Conservation (phyloP, 2,113 vertebrate species). For the Potamarius usumacintae region DNA sequence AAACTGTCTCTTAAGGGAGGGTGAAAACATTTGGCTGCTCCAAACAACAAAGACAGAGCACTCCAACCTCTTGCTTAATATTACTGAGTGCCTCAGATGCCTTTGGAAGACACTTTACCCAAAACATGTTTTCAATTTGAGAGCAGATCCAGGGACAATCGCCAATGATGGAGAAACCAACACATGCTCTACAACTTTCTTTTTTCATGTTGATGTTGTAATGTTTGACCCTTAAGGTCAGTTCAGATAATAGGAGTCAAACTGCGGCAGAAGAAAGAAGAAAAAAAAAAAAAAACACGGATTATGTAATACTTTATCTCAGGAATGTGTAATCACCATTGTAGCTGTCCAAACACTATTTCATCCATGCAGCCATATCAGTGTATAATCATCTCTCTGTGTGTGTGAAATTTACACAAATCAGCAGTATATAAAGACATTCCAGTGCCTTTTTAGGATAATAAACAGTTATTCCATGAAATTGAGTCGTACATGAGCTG, state of each 20-base stretch:
- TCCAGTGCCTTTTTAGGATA: neutral
- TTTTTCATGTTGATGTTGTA: slow-evolving; percentile 1
- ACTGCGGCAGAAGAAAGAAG: neutral
- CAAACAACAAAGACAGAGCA: slow-evolving; percentile 37
- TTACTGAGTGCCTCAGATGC: slow-evolving; percentile 65
- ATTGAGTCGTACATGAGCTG: no score
- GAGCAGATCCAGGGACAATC: slow-evolving; percentile 59
- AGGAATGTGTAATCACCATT: neutral
- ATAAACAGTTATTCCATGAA: no score
- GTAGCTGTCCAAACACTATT: neutral
- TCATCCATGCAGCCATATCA: neutral
- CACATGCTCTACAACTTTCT: neutral
- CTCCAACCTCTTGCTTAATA: slow-evolving; percentile 51
- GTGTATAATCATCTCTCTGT: neutral
- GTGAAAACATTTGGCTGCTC: slow-evolving; percentile 27
- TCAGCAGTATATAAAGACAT: neutral
- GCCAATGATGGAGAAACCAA: slow-evolving; percentile 26
- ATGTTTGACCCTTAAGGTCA: neutral
- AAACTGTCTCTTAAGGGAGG: slow-evolving; percentile 19
- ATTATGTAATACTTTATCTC: neutral
- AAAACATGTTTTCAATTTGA: slow-evolving; percentile 57
- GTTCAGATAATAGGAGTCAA: neutral
- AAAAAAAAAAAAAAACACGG: neutral
- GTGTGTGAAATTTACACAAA: neutral
- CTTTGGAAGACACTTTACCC: slow-evolving; percentile 62